These are phyloP conservation scores for Drosophila mulleri DNA, from an alignment of 2,888 invertebrate genomes.

Conservation along the genomic window DNA sequence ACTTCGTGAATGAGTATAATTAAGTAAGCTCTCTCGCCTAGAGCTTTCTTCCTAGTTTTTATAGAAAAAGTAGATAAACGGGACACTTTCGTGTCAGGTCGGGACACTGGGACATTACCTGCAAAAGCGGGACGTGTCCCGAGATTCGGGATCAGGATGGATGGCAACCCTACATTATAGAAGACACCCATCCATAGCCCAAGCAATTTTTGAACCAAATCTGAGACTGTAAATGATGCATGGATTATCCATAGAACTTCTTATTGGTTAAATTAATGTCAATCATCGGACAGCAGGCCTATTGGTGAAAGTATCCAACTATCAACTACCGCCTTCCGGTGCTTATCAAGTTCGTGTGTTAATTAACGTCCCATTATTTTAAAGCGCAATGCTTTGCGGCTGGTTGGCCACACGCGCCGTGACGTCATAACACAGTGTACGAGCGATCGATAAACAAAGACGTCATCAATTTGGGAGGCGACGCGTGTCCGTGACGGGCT, in stretches of 20 bases:
- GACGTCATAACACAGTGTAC: slow-evolving; percentile 46
- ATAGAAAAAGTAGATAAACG: no score
- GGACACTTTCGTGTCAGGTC: no score
- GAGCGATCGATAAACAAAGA: slow-evolving; percentile 73
- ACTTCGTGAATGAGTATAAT: no score
- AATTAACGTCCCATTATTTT: slow-evolving; percentile 70
- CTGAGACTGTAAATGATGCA: neutral
- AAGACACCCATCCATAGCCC: neutral
- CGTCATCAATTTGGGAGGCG: slow-evolving; percentile 72
- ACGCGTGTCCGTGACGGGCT: slow-evolving; percentile 39
- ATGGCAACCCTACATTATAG: no score
- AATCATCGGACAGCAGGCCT: neutral
- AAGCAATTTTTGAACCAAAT: neutral
- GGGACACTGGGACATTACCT: no score
- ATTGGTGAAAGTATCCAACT: neutral
- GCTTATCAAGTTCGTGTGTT: slow-evolving; percentile 56
- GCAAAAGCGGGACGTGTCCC: no score
- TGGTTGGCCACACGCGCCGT: slow-evolving; percentile 42
- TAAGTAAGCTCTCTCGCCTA: no score
- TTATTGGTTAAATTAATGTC: slow-evolving; percentile 15
- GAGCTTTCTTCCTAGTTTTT: no score
- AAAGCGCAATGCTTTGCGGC: slow-evolving; percentile 46
- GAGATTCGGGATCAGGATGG: no score
- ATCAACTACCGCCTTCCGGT: slow-evolving; percentile 6
- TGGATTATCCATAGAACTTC: neutral